Conservation (phyloP, 1,140 invertebrate species). For the Heliconius eleuchia region DNA sequence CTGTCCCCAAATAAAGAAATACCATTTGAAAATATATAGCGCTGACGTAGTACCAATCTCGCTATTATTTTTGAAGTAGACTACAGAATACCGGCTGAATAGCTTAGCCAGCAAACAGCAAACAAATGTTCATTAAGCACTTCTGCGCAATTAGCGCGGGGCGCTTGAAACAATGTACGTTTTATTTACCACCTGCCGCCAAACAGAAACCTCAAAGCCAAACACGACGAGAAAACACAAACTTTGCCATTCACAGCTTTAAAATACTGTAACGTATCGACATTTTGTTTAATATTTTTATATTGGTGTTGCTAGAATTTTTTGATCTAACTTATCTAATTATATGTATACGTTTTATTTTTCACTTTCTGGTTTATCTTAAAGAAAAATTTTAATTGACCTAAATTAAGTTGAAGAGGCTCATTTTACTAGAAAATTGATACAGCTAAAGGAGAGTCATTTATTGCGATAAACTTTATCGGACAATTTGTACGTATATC, state of each 20-base stretch:
- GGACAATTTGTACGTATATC: background rate
- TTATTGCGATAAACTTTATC: background rate
- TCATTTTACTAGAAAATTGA: background rate
- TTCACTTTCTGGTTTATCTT: background rate
- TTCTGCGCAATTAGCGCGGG: constrained; percentile 60
- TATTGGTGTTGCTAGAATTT: background rate
- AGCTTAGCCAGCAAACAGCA: constrained; percentile 51
- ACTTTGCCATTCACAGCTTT: constrained; percentile 11
- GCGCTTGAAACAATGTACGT: constrained; percentile 52
- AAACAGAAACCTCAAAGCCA: constrained; percentile 30
- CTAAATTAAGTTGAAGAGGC: background rate
- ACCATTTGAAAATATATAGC: background rate
- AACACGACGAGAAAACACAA: constrained; percentile 30
- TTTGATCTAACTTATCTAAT: too few species aligned
- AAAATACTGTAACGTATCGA: background rate
- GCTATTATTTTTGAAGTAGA: constrained; percentile 32
- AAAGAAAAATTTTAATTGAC: background rate
- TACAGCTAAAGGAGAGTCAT: background rate
- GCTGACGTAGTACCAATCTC: constrained; percentile 21
- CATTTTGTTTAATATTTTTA: background rate
- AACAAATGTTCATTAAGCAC: constrained; percentile 63
- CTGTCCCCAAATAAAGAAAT: background rate
- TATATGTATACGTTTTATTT: background rate
- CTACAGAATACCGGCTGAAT: constrained; percentile 47
- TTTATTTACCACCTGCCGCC: constrained; percentile 48